A percentile compares a stretch with the other conserved stretches of the same genome.
These are phyloP conservation scores for Phalanger gymnotis DNA, from an alignment of 2,797 vertebrate genomes.

Conservation along the genomic window DNA sequence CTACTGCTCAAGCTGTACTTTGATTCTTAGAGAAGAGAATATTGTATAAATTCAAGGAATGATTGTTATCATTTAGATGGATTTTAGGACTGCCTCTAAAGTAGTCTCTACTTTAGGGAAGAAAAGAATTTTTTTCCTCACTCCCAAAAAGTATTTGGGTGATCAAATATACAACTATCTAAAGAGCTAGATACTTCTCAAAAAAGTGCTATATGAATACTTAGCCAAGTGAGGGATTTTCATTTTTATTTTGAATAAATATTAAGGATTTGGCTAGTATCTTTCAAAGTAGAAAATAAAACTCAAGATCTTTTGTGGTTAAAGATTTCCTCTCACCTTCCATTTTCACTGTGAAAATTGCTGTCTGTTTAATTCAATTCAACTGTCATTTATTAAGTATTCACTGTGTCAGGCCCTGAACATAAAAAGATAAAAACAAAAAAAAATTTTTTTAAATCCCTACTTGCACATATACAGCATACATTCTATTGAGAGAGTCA, in stretches of 20 bases:
- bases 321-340: background rate
- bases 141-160: slow-evolving; percentile 23
- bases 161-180: background rate
- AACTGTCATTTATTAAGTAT: background rate
- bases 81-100: slow-evolving; percentile 32
- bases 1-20: background rate
- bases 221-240: background rate
- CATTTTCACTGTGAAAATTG: background rate
- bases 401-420: background rate
- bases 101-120: background rate
- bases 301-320: background rate
- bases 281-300: slow-evolving; percentile 27
- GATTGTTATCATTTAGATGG: background rate
- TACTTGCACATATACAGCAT: background rate
- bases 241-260: slow-evolving; percentile 41
- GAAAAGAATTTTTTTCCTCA: background rate
- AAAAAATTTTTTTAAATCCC: background rate
- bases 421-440: background rate
- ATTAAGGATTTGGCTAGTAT: slow-evolving; percentile 36
- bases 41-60: slow-evolving; percentile 10
- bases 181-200: slow-evolving; percentile 4
- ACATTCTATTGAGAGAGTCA: background rate
- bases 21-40: slow-evolving; percentile 1
- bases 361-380: background rate
- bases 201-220: background rate